Conservation (phyloP, 2,888 invertebrate genomes). For the Cerastis leucographa region DNA sequence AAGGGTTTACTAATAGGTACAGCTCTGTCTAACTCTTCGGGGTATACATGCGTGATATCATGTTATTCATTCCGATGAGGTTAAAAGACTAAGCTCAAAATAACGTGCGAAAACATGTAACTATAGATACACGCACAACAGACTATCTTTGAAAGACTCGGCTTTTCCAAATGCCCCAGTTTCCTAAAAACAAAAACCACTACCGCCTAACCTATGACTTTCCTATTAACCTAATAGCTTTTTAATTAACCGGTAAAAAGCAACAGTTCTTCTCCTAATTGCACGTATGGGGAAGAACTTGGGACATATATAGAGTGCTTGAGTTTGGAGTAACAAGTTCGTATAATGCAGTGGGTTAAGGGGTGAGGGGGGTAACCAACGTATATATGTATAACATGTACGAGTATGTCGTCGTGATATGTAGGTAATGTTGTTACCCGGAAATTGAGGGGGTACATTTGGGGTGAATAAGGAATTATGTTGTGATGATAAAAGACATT, state of each 20-base stretch:
- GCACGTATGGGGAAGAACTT: slow-evolving; percentile 42
- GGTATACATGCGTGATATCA: too few species aligned
- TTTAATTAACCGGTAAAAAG: slow-evolving; percentile 58
- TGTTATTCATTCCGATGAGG: too few species aligned
- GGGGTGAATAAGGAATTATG: background rate
- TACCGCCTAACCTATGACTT: slow-evolving; percentile 27
- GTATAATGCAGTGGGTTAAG: slow-evolving; percentile 19
- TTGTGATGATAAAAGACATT: background rate
- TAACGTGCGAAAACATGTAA: background rate
- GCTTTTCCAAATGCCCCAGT: background rate
- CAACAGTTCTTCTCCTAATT: slow-evolving; percentile 46
- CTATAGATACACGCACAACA: background rate
- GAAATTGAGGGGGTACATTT: background rate
- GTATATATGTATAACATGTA: background rate
- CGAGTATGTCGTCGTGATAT: background rate
- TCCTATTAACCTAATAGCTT: slow-evolving; percentile 50
- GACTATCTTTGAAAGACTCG: background rate
- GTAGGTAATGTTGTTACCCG: background rate
- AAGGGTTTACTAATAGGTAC: too few species aligned
- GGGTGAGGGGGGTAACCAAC: background rate
- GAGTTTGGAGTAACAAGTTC: slow-evolving; percentile 46
- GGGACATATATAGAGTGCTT: slow-evolving; percentile 25
- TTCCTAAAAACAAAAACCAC: background rate
- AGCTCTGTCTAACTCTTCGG: too few species aligned
- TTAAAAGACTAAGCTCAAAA: background rate